Conservation (phyloP, 2,888 invertebrate species). For the Harmothoe impar region DNA sequence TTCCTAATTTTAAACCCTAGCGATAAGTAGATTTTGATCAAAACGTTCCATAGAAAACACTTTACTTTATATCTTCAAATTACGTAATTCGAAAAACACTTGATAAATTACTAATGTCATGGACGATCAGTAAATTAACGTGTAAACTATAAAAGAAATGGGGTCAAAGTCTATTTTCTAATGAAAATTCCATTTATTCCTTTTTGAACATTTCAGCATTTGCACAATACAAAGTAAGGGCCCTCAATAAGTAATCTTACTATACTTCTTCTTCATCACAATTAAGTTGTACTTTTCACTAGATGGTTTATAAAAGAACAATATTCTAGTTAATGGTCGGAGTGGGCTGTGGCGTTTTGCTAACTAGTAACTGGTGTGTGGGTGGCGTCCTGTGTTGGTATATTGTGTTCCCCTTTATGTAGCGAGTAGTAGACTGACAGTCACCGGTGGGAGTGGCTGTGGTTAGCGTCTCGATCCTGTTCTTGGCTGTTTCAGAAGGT, state of each 20-base stretch:
- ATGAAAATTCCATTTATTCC: background rate
- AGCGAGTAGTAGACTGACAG: constrained; percentile 57
- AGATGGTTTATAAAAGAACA: too few relatives aligned
- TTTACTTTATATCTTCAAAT: too few relatives aligned
- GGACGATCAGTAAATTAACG: too few relatives aligned
- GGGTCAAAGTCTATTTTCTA: background rate
- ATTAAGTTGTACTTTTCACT: too few relatives aligned
- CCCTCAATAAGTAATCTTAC: background rate
- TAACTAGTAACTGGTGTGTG: constrained; percentile 27
- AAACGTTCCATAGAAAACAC: too few relatives aligned
- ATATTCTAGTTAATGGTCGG: constrained; percentile 7
- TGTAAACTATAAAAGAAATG: too few relatives aligned
- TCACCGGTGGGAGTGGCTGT: constrained; percentile 53
- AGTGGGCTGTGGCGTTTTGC: constrained; percentile 15
- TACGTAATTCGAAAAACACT: too few relatives aligned
- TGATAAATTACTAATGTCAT: too few relatives aligned
- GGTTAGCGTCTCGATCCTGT: constrained; percentile 37
- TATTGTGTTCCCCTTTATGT: constrained; percentile 57
- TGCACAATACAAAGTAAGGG: constrained; percentile 23
- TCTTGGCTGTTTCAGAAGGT: constrained; percentile 63
- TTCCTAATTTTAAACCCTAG: too few relatives aligned
- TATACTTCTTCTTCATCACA: background rate
- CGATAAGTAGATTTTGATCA: too few relatives aligned
- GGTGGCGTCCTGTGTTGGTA: constrained; percentile 54
- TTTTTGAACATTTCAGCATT: background rate